Percentiles rank a stretch among this genome's conserved stretches.
Conservation (phyloP, 2,113 vertebrate genomes). For the Neoarius graeffei region DNA sequence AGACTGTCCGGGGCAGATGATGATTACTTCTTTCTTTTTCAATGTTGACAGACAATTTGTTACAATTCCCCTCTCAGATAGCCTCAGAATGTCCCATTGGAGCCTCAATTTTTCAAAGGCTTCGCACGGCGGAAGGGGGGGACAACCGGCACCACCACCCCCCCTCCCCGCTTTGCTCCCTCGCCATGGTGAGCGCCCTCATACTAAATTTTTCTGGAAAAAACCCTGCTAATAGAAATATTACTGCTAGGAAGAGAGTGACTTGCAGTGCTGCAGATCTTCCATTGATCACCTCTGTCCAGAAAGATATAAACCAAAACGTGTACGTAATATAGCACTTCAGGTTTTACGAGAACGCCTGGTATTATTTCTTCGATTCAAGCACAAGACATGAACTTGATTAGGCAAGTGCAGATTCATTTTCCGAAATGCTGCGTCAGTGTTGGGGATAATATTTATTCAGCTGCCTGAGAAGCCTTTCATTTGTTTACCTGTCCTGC, state of each 20-base stretch:
- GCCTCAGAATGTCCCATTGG: no score
- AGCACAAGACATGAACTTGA: not conserved
- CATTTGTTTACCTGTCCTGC: conserved; percentile 42
- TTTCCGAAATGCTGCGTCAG: conserved; percentile 23
- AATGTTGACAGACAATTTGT: no score
- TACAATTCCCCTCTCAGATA: no score
- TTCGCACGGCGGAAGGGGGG: no score
- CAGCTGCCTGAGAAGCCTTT: conserved; percentile 44
- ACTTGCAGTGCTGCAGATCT: not conserved
- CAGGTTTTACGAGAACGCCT: no score
- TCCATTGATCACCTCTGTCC: not conserved
- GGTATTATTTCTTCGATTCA: not conserved
- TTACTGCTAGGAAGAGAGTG: not conserved
- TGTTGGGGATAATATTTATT: conserved; percentile 37
- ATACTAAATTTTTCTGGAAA: no score
- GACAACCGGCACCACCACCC: no score
- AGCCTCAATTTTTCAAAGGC: no score
- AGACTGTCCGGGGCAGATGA: no score
- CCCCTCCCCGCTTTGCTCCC: no score
- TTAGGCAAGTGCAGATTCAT: not conserved
- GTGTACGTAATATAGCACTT: not conserved
- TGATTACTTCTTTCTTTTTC: no score
- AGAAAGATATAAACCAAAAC: not conserved
- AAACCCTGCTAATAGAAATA: conserved; percentile 11
- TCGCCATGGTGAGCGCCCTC: no score